A percentile compares a stretch with the other conserved stretches of the same genome.
Evolutionary conservation across 2,888 invertebrate genomes (phyloP).

Genomic region (Drosophila mimetica): DNA sequence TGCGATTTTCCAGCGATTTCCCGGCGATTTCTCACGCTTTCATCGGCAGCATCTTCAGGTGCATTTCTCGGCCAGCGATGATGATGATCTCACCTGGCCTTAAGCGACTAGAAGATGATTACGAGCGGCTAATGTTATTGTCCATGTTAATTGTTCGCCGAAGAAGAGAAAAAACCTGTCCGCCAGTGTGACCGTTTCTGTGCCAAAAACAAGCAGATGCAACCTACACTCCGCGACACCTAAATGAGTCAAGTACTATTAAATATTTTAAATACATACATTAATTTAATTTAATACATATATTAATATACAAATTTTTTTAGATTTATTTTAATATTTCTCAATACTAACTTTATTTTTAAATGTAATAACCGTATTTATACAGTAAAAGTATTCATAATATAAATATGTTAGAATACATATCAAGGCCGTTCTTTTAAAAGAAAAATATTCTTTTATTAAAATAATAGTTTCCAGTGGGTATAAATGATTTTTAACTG

Average conservation of each 20-base stretch:
- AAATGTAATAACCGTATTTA: too few relatives aligned
- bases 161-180: slow-evolving; percentile 28
- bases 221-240: not conserved
- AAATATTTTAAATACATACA: too few relatives aligned
- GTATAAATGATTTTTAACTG: not conserved
- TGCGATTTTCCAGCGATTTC: slow-evolving; percentile 30
- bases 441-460: too few relatives aligned
- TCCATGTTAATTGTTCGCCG: slow-evolving; percentile 21
- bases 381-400: too few relatives aligned
- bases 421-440: too few relatives aligned
- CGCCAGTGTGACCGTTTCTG: slow-evolving; percentile 21
- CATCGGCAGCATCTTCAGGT: slow-evolving; percentile 50
- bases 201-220: not conserved
- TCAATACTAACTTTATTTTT: too few relatives aligned
- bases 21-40: slow-evolving; percentile 41
- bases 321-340: too few relatives aligned
- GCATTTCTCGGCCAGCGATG: slow-evolving; percentile 71
- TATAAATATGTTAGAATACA: too few relatives aligned
- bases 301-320: too few relatives aligned
- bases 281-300: too few relatives aligned
- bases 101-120: slow-evolving; percentile 57
- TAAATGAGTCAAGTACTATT: not conserved
- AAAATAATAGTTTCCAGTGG: too few relatives aligned
- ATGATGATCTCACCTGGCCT: slow-evolving; percentile 72
- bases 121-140: slow-evolving; percentile 58